phyloP scores from a whole-genome alignment of 1,140 invertebrate species.

The Physella acuta region DNA sequence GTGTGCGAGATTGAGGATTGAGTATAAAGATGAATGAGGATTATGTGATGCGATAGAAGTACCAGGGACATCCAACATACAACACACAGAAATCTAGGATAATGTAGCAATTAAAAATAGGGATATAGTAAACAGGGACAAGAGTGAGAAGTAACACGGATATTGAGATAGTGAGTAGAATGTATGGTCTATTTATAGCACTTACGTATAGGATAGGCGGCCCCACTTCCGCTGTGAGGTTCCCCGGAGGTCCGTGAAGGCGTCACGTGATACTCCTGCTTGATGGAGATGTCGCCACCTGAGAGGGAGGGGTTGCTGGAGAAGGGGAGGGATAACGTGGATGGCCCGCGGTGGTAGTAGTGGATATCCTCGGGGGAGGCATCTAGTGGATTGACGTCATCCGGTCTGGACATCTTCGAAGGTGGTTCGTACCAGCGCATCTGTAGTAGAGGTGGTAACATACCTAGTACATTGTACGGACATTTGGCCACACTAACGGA shows the following conservation, averaged over 20 bases:
- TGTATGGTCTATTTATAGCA: background rate
- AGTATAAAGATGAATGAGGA: background rate
- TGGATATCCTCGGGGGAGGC: conserved; percentile 6
- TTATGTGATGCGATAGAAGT: no score
- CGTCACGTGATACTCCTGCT: conserved; percentile 18
- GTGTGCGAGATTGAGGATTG: background rate
- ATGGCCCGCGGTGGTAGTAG: conserved; percentile 11
- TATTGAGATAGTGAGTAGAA: background rate
- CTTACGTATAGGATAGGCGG: conserved; percentile 21
- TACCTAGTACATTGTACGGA: no score
- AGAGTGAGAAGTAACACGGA: background rate
- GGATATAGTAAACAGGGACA: background rate
- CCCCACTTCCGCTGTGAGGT: conserved; percentile 9
- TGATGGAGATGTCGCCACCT: conserved; percentile 11
- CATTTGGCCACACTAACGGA: no score
- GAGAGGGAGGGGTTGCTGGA: conserved; percentile 2
- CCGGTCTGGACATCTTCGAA: conserved; percentile 1
- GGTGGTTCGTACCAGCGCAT: conserved; percentile 12
- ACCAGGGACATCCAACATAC: no score
- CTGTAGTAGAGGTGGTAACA: conserved; percentile 1
- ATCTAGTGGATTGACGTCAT: conserved; percentile 1
- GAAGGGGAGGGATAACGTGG: background rate
- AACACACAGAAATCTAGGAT: background rate
- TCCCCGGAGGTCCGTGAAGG: conserved; percentile 17
- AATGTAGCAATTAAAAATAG: background rate